Evolutionary conservation across 2,113 vertebrate species (phyloP).

Genomic region (Poecile atricapillus): DNA sequence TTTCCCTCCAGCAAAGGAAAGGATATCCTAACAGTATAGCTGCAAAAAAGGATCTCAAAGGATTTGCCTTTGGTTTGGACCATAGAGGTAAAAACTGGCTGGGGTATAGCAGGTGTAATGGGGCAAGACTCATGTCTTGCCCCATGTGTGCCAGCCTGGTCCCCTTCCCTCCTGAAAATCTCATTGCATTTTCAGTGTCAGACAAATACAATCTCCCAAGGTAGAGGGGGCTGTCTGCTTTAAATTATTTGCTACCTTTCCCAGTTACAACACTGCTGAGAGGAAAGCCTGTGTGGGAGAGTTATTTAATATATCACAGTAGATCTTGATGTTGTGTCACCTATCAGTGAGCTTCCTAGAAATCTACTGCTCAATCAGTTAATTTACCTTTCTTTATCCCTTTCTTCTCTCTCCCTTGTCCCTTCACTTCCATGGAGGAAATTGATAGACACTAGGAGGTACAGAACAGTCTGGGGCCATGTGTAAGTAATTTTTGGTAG

Average conservation of each 20-base stretch:
- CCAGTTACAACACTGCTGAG: not conserved
- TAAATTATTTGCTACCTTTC: not conserved
- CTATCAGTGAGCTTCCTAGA: not conserved
- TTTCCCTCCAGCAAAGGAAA: not conserved
- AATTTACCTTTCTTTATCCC: not conserved
- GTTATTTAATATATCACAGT: not conserved
- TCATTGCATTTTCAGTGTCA: not conserved
- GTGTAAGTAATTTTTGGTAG: not conserved
- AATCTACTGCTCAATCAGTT: not conserved
- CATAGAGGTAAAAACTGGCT: not conserved
- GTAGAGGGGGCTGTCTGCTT: accelerated
- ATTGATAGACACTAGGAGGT: not conserved
- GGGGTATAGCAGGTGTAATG: accelerated
- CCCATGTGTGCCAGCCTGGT: accelerated
- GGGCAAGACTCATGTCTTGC: not conserved
- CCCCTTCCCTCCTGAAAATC: not conserved
- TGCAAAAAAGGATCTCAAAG: not conserved
- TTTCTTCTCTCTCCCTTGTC: not conserved
- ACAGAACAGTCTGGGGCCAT: not conserved
- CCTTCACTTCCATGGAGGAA: not conserved
- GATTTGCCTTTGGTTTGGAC: not conserved
- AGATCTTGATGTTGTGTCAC: not conserved
- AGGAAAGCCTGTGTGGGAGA: not conserved
- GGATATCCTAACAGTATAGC: not conserved
- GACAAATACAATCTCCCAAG: not conserved